phyloP scores from a whole-genome alignment of 92 coral and sea anemone genomes.

The Parazoanthus atlanticus region DNA sequence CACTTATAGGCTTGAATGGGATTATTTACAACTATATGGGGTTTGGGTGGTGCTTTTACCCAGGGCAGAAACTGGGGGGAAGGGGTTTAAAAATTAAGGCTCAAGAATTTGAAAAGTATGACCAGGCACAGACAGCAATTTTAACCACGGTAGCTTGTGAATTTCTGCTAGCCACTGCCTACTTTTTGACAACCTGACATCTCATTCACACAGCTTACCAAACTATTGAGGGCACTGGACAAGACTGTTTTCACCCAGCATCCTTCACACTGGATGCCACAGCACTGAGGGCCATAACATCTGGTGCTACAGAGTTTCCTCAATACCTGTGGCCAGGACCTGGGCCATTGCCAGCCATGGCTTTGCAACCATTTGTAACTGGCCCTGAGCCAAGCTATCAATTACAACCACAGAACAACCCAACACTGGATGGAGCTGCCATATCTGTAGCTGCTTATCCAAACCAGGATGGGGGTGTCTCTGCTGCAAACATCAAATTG shows the following conservation, averaged over 20 bases:
- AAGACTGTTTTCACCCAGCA: background rate
- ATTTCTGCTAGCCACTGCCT: background rate
- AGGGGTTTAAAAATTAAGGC: too few species aligned
- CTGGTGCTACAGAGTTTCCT: background rate
- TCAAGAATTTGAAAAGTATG: too few species aligned
- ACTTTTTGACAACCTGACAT: background rate
- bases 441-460: background rate
- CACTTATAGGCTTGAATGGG: too few species aligned
- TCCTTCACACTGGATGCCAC: slow-evolving; percentile 19
- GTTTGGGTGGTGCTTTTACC: too few species aligned
- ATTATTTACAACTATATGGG: background rate
- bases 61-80: too few species aligned
- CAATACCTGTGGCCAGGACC: slow-evolving; percentile 36
- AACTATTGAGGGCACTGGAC: background rate
- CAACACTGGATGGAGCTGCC: background rate
- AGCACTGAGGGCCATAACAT: background rate
- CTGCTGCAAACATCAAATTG: background rate
- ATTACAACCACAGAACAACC: slow-evolving; percentile 9
- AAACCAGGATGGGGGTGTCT: slow-evolving; percentile 14
- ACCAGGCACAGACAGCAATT: too few species aligned
- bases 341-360: slow-evolving; percentile 37
- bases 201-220: slow-evolving; percentile 18
- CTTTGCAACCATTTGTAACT: slow-evolving; percentile 33
- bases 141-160: background rate
- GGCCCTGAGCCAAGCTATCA: slow-evolving; percentile 24